Evolutionary conservation across 2,888 invertebrate genomes (phyloP), one percentile per base, ranked within the genome.

Genomic region (Steinernema scapterisci): DNA sequence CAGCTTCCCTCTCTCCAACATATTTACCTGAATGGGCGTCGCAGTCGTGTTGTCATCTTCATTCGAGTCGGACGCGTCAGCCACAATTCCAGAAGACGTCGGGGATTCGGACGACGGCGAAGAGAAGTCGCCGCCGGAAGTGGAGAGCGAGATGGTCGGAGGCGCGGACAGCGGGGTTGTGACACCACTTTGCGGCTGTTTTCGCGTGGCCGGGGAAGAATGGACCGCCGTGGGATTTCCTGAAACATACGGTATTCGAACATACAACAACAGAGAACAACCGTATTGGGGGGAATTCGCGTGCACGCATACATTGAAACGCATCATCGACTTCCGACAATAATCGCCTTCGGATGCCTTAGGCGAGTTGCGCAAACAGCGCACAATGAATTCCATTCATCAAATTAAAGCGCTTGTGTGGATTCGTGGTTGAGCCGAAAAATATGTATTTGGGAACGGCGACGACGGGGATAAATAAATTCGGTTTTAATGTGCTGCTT

Each of bases 31-130:
- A 16, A 48, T n/a, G 5, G 48, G 48, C 48, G 19, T 19, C 5
- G n/a, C 48, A 2, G 9, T 3, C 9, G 38, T 38, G 9, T 38
- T 38, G 27, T 63, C 63, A 16, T 63, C 63, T 63, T 63, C 63
- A 25, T 63, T 63, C 16, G 63, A 63, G 38, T 74, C 70, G 25
- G 45, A 45, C 19, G 70, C 70, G 45, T 74, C 74, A 27, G 74
- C 44, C 1, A 70, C 74, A 45, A 74, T 74, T 31, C 74, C 74
- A 71, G 71, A 71, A 9, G 74, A 74, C 5, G 74, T 74, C 56
- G 74, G 74, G 16, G 52, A 54, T 38, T 74, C 74, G 25, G 74
- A 74, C 23, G 71, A 31, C 27, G 63, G 63, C 63, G 63, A 63
- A 9, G 63, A 63, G 63, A 25, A 63, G 38, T 63, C 63, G 31